A percentile compares a stretch with the other conserved stretches of the same genome.
Conservation (phyloP, 2,797 vertebrate species). For the Coilia nasus region DNA sequence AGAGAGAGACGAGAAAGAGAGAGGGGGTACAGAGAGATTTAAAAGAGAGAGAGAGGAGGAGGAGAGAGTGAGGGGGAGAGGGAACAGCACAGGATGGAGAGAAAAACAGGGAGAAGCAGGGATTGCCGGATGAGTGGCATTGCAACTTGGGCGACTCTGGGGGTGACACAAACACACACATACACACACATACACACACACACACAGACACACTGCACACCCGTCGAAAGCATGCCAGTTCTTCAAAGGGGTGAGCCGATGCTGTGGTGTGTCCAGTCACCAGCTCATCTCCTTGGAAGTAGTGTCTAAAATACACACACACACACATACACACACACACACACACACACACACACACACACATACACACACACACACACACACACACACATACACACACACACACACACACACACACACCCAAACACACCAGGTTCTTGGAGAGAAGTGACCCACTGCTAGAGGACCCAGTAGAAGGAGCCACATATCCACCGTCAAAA, state of each 20-base stretch:
- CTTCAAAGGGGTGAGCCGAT: no score
- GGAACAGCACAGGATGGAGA: conserved; percentile 5
- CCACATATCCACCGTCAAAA: conserved; percentile 39
- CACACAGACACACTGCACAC: no score
- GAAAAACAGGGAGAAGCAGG: background rate
- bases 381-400: background rate
- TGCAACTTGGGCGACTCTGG: no score
- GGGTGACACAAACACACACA: no score
- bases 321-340: background rate
- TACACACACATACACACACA: no score
- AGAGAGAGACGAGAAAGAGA: background rate
- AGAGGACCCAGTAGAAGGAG: background rate
- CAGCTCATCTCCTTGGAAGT: background rate
- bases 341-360: background rate
- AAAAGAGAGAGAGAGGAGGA: no score
- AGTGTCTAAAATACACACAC: background rate
- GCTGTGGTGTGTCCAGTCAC: background rate
- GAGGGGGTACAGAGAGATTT: background rate
- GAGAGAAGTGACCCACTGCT: background rate
- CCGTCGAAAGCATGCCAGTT: no score
- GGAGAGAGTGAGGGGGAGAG: background rate
- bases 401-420: conserved; percentile 1
- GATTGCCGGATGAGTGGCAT: background rate
- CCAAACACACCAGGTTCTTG: background rate
- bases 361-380: background rate